Base-by-base conservation (phyloP, 1,140 invertebrate species). In the Anthonomus grandis region DNA sequence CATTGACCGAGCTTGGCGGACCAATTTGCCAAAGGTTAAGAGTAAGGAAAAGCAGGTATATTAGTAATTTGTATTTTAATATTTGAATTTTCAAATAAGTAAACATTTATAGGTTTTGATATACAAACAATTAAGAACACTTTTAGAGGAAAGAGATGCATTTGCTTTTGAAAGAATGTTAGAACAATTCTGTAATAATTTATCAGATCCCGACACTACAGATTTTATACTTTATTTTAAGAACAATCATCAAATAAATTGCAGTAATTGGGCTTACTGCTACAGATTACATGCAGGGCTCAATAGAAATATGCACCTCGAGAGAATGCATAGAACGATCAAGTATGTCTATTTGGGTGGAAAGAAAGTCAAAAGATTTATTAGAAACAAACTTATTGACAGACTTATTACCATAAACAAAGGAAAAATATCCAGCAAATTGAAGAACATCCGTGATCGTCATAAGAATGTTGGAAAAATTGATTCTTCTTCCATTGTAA, bases 261-360 rank as follows among this genome's bases (percentile, higher is more conserved):
- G 19, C 10, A 13, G 55, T 10, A 17, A 1, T 17, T 59, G 57
- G 57, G 42, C 50, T 6, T 59, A 59, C 18, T 54, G 42, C 24
- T 59, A 48, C 34, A 5, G 57, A 3, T 6, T 54, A 19, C 3
- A 48, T 42, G 18, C 1, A 38, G 57, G 51, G 1, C 4, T 59
- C 5, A 59, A 59, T 13, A 59, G 49, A 2, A 59, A 59, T 21
- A 59, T 54, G 50, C 50, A 46, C 21, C 41, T 58, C 34, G 55
- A 53, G 34, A 34, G 19, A 1, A 58, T 52, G 48, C 56, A 58
- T 24, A 2, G 49, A 13, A 53, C 19, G 4, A 39, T 58, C 23
- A 58, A 58, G 18, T 58, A 58, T 22, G 17, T 52, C 6, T 51
- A 57, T 31, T 52, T 57, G 9, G 37, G 4, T 49, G 52, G 52